phyloP scores from a whole-genome alignment of 1,140 invertebrate species.

The Scaptomyza montana region DNA sequence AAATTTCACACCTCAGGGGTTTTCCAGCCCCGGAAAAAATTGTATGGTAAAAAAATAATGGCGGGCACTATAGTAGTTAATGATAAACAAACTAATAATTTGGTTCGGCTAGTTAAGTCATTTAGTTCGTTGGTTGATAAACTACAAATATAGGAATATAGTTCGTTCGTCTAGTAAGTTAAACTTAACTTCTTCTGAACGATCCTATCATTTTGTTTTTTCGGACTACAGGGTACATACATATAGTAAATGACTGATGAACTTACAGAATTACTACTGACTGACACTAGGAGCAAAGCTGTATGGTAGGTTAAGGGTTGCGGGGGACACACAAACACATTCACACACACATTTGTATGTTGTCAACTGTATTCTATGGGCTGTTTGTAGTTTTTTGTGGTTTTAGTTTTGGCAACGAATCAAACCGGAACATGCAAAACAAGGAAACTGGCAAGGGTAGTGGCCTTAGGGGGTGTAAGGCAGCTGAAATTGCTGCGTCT shows the following conservation, averaged over 20 bases:
- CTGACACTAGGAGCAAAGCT: not conserved
- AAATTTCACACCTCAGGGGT: too few relatives aligned
- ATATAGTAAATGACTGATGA: constrained; percentile 33
- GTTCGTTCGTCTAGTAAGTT: too few relatives aligned
- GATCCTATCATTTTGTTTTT: not conserved
- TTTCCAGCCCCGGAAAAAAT: too few relatives aligned
- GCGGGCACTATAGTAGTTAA: too few relatives aligned
- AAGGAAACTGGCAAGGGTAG: not conserved
- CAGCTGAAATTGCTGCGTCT: constrained; percentile 32
- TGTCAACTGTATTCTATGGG: not conserved
- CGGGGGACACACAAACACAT: not conserved
- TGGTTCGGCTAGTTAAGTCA: too few relatives aligned
- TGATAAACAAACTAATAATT: too few relatives aligned
- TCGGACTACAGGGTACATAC: constrained; percentile 4
- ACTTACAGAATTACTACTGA: constrained; percentile 21
- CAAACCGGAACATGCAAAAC: not conserved
- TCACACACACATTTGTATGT: not conserved
- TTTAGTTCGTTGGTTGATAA: too few relatives aligned
- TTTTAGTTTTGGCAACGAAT: constrained; percentile 15
- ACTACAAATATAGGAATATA: too few relatives aligned
- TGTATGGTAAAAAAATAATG: too few relatives aligned
- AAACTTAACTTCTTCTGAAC: too few relatives aligned
- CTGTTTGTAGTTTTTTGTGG: constrained; percentile 13
- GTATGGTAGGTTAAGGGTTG: not conserved
- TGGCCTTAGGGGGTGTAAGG: constrained; percentile 7